Percentiles rank a stretch among this genome's conserved stretches.
Evolutionary conservation across 2,888 invertebrate species (phyloP).

Genomic region (Meiosimyza platycephala): DNA sequence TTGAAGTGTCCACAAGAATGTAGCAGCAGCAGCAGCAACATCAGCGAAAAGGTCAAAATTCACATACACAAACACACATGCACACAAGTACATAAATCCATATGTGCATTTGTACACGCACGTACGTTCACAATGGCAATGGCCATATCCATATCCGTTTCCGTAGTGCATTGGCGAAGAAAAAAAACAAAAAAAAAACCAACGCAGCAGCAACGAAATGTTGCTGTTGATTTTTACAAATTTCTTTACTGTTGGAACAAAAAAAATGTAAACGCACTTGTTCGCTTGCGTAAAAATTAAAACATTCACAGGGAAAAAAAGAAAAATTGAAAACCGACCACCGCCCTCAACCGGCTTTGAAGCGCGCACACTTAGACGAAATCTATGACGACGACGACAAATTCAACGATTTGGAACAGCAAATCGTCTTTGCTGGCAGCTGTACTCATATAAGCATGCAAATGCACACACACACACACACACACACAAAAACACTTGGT

Average conservation of each 20-base stretch:
- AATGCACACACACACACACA: conserved; percentile 30
- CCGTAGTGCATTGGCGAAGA: background rate
- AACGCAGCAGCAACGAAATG: background rate
- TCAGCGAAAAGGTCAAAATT: conserved; percentile 25
- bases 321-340: conserved; percentile 42
- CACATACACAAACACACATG: conserved; percentile 4
- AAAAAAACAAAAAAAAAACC: conserved; percentile 7
- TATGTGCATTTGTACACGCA: conserved; percentile 36
- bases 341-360: conserved; percentile 49
- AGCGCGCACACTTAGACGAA: background rate
- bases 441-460: background rate
- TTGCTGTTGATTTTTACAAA: too few relatives aligned
- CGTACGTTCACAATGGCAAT: conserved; percentile 17
- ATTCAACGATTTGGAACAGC: conserved; percentile 7
- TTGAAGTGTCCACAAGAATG: conserved; percentile 55
- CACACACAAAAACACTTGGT: conserved; percentile 1
- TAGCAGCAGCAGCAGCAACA: conserved; percentile 1
- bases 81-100: conserved; percentile 32
- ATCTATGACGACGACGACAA: conserved; percentile 27
- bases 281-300: background rate
- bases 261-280: background rate
- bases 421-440: background rate
- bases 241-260: background rate
- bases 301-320: background rate
- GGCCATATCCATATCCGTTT: conserved; percentile 16